phyloP scores from a whole-genome alignment of 2,888 invertebrate species.

The Cordilura impudica region DNA sequence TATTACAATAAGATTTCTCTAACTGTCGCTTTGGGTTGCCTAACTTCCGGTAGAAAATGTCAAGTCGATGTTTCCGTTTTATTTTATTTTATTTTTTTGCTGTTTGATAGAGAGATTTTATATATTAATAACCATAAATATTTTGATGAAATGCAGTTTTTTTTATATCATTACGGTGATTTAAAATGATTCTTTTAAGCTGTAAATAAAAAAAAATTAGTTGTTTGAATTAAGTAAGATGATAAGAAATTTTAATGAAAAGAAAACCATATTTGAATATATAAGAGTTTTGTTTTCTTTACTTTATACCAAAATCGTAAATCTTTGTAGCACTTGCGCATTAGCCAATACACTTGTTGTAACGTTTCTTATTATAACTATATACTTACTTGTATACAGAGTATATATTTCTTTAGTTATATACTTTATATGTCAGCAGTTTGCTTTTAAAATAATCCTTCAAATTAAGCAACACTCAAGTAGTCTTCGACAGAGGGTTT shows the following conservation, averaged over 20 bases:
- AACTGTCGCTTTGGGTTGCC: slow-evolving; percentile 51
- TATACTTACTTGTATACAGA: slow-evolving; percentile 17
- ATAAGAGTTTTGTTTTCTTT: neutral
- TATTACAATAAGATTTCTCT: slow-evolving; percentile 50
- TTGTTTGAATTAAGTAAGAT: neutral
- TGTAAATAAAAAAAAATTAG: neutral
- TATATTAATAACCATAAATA: slow-evolving; percentile 42
- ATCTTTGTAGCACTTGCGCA: slow-evolving; percentile 47
- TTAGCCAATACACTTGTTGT: neutral
- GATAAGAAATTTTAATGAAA: neutral
- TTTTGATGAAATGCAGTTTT: slow-evolving; percentile 42
- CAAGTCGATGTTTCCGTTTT: slow-evolving; percentile 75
- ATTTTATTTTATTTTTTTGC: slow-evolving; percentile 22
- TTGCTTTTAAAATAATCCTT: slow-evolving; percentile 41
- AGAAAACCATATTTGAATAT: neutral
- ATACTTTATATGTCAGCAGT: slow-evolving; percentile 18
- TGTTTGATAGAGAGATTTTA: neutral
- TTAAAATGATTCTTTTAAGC: slow-evolving; percentile 9
- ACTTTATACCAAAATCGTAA: neutral
- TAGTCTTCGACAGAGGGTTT: slow-evolving; percentile 33
- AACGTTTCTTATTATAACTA: neutral
- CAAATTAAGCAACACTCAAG: slow-evolving; percentile 53
- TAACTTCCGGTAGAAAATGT: slow-evolving; percentile 73
- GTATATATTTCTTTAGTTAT: slow-evolving; percentile 32
- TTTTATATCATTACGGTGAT: no score